A percentile compares a stretch with the other conserved stretches of the same genome.
phyloP scores from a whole-genome alignment of 2,888 invertebrate genomes.

The Neoascia interrupta region DNA sequence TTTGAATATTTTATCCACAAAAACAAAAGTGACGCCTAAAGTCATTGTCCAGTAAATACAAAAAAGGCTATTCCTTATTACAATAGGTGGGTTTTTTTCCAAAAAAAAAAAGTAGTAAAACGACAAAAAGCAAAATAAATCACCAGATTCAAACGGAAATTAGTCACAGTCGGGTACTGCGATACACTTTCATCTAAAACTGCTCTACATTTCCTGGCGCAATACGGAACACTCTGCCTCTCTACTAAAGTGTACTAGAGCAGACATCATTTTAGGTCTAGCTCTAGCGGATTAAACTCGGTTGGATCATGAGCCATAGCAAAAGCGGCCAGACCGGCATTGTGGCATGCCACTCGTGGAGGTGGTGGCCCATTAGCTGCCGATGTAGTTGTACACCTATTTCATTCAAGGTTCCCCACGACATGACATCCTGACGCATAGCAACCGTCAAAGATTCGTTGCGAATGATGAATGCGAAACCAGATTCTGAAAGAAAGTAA shows the following conservation, averaged over 20 bases:
- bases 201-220: constrained; percentile 62
- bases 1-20: too few species aligned
- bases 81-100: too few species aligned
- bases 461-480: constrained; percentile 34
- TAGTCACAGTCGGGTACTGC: too few species aligned
- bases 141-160: too few species aligned
- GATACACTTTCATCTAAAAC: constrained; percentile 52
- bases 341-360: constrained; percentile 43
- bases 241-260: constrained; percentile 3
- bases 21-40: too few species aligned
- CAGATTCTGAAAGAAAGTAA: constrained; percentile 64
- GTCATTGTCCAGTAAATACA: too few species aligned
- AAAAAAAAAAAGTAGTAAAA: too few species aligned
- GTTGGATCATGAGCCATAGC: constrained; percentile 3
- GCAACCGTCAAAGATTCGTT: constrained; percentile 36
- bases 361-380: constrained; percentile 31
- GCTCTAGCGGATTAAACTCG: too few species aligned
- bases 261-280: constrained; percentile 8
- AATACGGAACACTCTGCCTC: constrained; percentile 32
- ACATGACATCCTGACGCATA: constrained; percentile 4
- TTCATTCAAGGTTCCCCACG: constrained; percentile 60
- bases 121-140: too few species aligned
- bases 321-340: constrained; percentile 43
- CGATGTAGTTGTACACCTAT: constrained; percentile 44
- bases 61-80: too few species aligned